phyloP scores from a whole-genome alignment of 92 coral and sea anemone genomes.

The Phenganax subtilis region DNA sequence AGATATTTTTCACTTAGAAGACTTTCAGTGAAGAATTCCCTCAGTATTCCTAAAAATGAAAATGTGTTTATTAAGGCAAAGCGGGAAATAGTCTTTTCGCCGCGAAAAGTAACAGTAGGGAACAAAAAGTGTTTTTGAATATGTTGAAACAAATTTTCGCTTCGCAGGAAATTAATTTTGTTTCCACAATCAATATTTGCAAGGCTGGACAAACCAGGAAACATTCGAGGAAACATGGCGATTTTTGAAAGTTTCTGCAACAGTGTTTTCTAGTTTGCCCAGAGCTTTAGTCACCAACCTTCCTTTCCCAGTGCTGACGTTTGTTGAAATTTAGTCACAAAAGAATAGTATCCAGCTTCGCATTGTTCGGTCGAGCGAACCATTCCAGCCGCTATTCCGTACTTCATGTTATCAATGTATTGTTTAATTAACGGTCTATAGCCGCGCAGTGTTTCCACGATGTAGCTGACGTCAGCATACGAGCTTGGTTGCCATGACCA shows the following conservation, averaged over 20 bases:
- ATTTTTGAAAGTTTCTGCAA: too few species aligned
- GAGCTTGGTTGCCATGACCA: constrained; percentile 73
- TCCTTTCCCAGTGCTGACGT: constrained; percentile 55
- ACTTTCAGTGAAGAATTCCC: constrained; percentile 48
- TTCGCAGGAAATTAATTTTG: too few species aligned
- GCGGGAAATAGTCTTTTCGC: too few species aligned
- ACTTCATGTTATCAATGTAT: constrained; percentile 66
- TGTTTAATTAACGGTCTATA: constrained; percentile 61
- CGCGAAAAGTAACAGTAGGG: too few species aligned
- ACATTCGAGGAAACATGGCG: too few species aligned
- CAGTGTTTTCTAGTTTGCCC: too few species aligned
- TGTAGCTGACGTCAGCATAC: constrained; percentile 58
- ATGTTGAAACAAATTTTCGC: too few species aligned
- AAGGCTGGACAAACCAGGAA: too few species aligned
- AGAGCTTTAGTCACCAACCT: constrained; percentile 52
- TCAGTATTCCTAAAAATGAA: constrained; percentile 46
- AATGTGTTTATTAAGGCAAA: too few species aligned
- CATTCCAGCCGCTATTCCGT: constrained; percentile 82
- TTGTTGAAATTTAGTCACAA: constrained; percentile 49
- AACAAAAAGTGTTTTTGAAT: too few species aligned
- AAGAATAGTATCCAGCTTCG: constrained; percentile 69
- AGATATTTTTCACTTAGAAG: constrained; percentile 62
- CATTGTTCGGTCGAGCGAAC: constrained; percentile 81
- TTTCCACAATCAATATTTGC: too few species aligned
- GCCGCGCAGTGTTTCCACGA: constrained; percentile 64